These are phyloP conservation scores for Sarcophaga carnaria DNA, from an alignment of 2,888 invertebrate genomes.

Conservation along the genomic window DNA sequence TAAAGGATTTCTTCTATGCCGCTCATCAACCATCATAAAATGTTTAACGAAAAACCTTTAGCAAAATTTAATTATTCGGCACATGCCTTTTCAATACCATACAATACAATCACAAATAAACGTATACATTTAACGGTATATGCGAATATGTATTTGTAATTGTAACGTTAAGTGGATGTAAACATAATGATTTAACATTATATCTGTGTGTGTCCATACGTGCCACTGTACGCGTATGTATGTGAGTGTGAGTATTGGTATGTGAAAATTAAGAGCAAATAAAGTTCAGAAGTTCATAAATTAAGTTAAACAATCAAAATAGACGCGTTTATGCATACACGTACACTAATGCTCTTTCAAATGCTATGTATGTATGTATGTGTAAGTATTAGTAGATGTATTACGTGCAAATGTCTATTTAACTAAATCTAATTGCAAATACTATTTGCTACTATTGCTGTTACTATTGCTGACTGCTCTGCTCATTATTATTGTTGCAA, in stretches of 20 bases:
- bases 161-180: neutral
- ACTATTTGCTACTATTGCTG: slow-evolving; percentile 24
- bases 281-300: slow-evolving; percentile 34
- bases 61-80: too few species aligned
- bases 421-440: slow-evolving; percentile 54
- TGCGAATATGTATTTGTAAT: neutral
- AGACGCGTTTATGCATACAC: slow-evolving; percentile 4
- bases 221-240: neutral
- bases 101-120: neutral
- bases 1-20: slow-evolving; percentile 58
- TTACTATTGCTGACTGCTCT: neutral
- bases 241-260: neutral
- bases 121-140: neutral
- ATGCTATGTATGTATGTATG: too few species aligned
- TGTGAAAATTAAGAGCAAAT: slow-evolving; percentile 33
- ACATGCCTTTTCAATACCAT: too few species aligned
- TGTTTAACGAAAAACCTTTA: slow-evolving; percentile 42
- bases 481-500: slow-evolving; percentile 35
- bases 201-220: neutral
- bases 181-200: neutral
- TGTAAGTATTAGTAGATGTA: slow-evolving; percentile 28
- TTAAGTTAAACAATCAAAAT: slow-evolving; percentile 43
- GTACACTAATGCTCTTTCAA: neutral
- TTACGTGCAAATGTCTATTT: slow-evolving; percentile 59
- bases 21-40: slow-evolving; percentile 42